Conservation (phyloP, 2,888 invertebrate species). For the Eupeodes latifasciatus region DNA sequence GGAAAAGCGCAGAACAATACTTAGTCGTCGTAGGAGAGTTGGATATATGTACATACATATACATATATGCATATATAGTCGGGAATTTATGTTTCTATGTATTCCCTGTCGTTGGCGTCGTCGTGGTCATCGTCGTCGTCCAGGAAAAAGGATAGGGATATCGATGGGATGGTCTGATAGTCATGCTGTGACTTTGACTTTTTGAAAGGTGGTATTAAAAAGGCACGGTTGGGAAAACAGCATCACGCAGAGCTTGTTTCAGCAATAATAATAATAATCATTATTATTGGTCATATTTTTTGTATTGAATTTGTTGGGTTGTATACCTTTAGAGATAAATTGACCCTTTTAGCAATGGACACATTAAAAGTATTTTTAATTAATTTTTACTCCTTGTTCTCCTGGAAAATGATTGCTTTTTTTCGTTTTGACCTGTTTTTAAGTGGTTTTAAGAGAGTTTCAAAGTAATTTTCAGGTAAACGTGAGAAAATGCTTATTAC, state of each 20-base stretch:
- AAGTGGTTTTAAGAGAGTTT: no score
- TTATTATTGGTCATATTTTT: slow-evolving; percentile 8
- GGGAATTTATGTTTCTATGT: background rate
- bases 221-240: slow-evolving; percentile 3
- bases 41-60: no score
- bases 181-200: background rate
- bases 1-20: background rate
- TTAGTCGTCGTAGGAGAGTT: background rate
- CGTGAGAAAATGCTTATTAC: no score
- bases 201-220: slow-evolving; percentile 15
- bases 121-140: no score
- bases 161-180: background rate
- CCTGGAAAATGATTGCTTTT: no score
- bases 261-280: background rate
- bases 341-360: background rate
- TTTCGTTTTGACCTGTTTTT: no score
- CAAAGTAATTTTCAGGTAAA: no score
- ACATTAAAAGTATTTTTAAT: background rate
- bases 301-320: background rate
- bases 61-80: background rate
- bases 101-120: no score
- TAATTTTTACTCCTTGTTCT: no score
- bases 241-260: background rate
- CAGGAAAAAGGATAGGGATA: background rate
- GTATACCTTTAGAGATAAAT: background rate